Evolutionary conservation across 2,113 vertebrate species (phyloP), one percentile per base, ranked within the genome.

Genomic region (Solea solea): DNA sequence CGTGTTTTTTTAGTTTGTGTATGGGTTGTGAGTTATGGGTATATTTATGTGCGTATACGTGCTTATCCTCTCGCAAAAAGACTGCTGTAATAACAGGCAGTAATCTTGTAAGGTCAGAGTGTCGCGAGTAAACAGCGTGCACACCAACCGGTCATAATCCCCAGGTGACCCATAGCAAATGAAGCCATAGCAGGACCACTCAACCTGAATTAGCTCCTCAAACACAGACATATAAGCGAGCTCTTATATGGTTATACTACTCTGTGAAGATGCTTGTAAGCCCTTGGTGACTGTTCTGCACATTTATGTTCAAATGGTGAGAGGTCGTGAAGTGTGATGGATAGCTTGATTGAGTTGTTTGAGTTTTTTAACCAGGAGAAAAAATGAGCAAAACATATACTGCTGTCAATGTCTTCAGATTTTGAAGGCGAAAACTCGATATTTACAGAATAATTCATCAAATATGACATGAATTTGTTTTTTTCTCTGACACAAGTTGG

Each of bases 121-220:
- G 77, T 78, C 5, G 16, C 76, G 52, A 63, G 73, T 85, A 63
- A 72, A 90, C 87, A 86, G 59, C 44, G 56, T 52, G 25, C 75
- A 73, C 64, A 64, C 57, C 63, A 78, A 16, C 15, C 15, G 68
- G 67, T 79, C 78, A 77, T 53, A 76, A 82, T 75, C 68, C 83
- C 80, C 82, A 3, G 3, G 74, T 86, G 89, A 88, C 81, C 78
- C 68, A 66, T 72, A 69, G 71, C 68, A 84, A 90, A 87, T 86
- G 74, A 87, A 85, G 61, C 74, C 54, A 45, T 16, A 52, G 83
- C 65, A 16, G 56, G 52, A 72, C 73, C 83, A 86, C 83, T 89
- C 76, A 69, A 74, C 80, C 76, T 73, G 74, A 86, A 91, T 90
- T 72, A 89, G 76, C 84, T 88, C 74, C 60, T 88, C 74, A 86